These are phyloP conservation scores for Eidolon dupreanum DNA, from an alignment of 2,797 vertebrate species.

Conservation along the genomic window DNA sequence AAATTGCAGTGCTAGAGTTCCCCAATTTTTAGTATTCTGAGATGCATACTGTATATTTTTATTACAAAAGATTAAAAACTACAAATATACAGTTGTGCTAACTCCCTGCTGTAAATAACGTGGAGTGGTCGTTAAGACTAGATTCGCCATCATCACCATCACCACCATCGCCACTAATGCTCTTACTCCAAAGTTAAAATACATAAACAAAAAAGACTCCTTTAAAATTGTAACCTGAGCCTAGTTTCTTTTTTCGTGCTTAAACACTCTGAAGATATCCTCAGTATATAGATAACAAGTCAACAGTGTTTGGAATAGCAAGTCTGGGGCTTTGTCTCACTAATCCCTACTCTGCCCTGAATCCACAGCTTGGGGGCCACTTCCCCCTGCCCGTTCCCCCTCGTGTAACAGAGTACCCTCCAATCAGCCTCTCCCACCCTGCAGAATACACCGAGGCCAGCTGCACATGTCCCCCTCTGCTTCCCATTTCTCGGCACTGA, in stretches of 20 bases:
- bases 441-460: neutral
- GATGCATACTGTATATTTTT: slow-evolving; percentile 46
- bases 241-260: neutral
- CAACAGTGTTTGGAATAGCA: neutral
- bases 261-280: neutral
- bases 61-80: slow-evolving; percentile 61
- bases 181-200: neutral
- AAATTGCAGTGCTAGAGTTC: neutral
- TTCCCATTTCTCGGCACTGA: neutral
- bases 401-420: neutral
- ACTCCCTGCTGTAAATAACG: slow-evolving; percentile 10
- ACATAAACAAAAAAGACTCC: neutral
- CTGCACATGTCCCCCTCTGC: neutral
- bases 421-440: neutral
- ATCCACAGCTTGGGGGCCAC: neutral
- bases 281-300: neutral
- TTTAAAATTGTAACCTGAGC: neutral
- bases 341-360: neutral
- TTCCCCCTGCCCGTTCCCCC: neutral
- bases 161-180: neutral
- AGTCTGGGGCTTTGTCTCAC: neutral
- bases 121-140: neutral
- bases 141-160: neutral
- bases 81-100: neutral
- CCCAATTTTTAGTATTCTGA: slow-evolving; percentile 17